phyloP scores from a whole-genome alignment of 2,888 invertebrate genomes.

The Tetheella fluctuosa region DNA sequence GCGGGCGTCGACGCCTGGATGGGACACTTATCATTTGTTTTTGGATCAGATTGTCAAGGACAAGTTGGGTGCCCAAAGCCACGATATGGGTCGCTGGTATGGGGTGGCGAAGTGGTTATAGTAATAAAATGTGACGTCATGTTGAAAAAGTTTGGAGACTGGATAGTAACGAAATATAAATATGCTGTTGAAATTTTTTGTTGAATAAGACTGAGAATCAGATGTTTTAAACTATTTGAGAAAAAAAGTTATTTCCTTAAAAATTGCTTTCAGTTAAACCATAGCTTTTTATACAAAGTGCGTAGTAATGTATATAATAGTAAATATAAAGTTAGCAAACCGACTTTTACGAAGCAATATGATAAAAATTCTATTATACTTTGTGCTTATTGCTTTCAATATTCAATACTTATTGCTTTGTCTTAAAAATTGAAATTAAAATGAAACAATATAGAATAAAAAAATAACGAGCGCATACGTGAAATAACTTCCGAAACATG shows the following conservation, averaged over 20 bases:
- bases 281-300: not conserved
- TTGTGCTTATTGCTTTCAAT: too few relatives aligned
- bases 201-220: not conserved
- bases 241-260: not conserved
- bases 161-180: too few relatives aligned
- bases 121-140: not conserved
- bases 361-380: slow-evolving; percentile 3
- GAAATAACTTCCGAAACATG: slow-evolving; percentile 4
- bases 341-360: not conserved
- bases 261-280: not conserved
- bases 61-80: slow-evolving; percentile 14
- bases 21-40: slow-evolving; percentile 22
- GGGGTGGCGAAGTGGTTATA: not conserved
- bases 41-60: slow-evolving; percentile 13
- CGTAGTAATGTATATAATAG: not conserved
- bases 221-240: too few relatives aligned
- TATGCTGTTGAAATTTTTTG: not conserved
- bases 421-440: not conserved
- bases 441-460: not conserved
- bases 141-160: not conserved
- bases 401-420: not conserved
- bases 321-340: not conserved
- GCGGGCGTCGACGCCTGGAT: slow-evolving; percentile 89
- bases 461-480: not conserved
- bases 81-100: not conserved